Evolutionary conservation across 1,140 invertebrate genomes (phyloP), one percentile per base, ranked within the genome.

Genomic region (Zaprionus taronus): DNA sequence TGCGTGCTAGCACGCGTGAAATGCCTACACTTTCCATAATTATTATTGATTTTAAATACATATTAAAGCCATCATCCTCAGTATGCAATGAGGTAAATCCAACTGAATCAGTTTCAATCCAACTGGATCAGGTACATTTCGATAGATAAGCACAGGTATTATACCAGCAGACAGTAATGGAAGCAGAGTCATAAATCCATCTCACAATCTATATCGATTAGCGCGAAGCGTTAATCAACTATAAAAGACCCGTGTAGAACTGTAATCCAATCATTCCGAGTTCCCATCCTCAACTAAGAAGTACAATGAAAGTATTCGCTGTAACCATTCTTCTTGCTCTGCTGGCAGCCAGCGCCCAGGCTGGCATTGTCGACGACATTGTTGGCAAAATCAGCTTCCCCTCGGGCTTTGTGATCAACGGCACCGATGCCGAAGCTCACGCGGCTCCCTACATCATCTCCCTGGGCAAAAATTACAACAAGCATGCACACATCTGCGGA

Each of bases 371-470:
- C 55, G 12, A 58, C 24, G 73, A 90, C 17, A 67, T 73, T 7
- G 26, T 82, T 56, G 41, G 60, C 47, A 81, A 92, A 34, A 5
- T 92, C 47, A 89, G 91, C 63, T 91, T 92, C 5, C 70, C 91
- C 31, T 82, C 85, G 7, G 74, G 92, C 41, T 79, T 91, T 65
- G 76, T 92, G 31, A 91, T 93, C 74, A 92, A 92, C 55, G 93
- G 92, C 36, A 77, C 86, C 5, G 81, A 91, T 15, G 92, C 93
- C 2, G 76, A 67, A 0, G 76, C 81, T 6, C 91, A 93, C 31
- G 22, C 72, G 1, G 93, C 93, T 5, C 91, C 92, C 12, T 93
- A 91, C 71, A 93, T 93, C 34, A 82, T 93, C 6, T 92, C 92
- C 2, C 31, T 92, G 66, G 67, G 56, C 47, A 72, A 15, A 12